Evolutionary conservation across 2,888 invertebrate genomes (phyloP), one percentile per base, ranked within the genome.

Genomic region (Apoda limacodes): DNA sequence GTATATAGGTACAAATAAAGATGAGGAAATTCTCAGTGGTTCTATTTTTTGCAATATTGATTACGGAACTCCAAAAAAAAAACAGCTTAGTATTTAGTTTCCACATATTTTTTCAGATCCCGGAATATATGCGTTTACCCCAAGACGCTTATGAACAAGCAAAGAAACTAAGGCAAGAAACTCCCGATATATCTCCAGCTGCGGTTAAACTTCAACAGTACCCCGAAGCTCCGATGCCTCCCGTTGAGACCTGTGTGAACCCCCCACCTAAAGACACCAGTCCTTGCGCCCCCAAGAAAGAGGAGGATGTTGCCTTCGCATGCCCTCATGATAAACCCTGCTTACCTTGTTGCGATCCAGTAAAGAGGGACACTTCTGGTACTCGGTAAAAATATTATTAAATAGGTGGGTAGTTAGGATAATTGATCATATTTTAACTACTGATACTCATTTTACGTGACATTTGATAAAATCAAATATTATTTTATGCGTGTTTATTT

Each of bases 291-390:
- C 48, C 45, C 1, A 45, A 10, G 14, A 54, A 57, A 27, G 50
- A 55, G n/a, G 76, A 80, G 42, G 75, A 78, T 34, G 78, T 80
- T 1, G 50, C 66, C 4, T 80, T 80, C 45, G 52, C 65, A 1
- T 78, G 78, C 33, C 65, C 66, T 0, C 71, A 56, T 24, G 59
- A 62, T 1, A 52, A 68, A 13, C 58, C 72, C 1, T 44, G 43
- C 3, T 23, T 52, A 15, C 74, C 71, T 0, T 72, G 71, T 43
- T 76, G 75, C 37, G 61, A 63, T 33, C 60, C 63, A 5, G 40
- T 54, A 19, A 52, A 55, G 28, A 48, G 48, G 28, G 41, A 46
- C n/a, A n/a, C n/a, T n/a, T n/a, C n/a, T n/a, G n/a, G n/a, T n/a
- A n/a, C n/a, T n/a, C n/a, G n/a, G n/a, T n/a, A n/a, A n/a, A n/a